Percentiles rank a stretch among this genome's conserved stretches.
Evolutionary conservation across 2,113 vertebrate genomes (phyloP).

Genomic region (Spea multiplicata): DNA sequence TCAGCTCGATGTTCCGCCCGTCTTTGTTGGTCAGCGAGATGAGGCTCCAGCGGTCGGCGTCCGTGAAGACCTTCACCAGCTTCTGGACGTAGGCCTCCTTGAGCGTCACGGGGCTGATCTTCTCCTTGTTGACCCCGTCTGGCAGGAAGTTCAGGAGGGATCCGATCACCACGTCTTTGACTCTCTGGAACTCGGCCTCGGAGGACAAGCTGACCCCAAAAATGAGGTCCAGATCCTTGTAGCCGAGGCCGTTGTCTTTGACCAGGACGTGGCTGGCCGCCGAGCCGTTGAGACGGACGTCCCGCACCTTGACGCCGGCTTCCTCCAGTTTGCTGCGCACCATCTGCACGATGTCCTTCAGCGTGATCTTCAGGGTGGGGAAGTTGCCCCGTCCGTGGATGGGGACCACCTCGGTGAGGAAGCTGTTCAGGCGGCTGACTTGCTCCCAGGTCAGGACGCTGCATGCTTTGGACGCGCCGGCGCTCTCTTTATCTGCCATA

Average conservation of each 20-base stretch:
- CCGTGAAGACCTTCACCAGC: slow-evolving; percentile 91
- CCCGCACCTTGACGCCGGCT: slow-evolving; percentile 80
- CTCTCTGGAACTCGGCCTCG: slow-evolving; percentile 82
- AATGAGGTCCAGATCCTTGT: slow-evolving; percentile 95
- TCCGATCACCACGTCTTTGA: slow-evolving; percentile 87
- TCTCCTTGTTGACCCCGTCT: slow-evolving; percentile 88
- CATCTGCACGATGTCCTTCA: slow-evolving; percentile 90
- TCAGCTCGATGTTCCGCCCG: slow-evolving; percentile 93
- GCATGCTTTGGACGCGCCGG: slow-evolving; percentile 62
- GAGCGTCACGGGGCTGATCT: slow-evolving; percentile 86
- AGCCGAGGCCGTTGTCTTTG: slow-evolving; percentile 89
- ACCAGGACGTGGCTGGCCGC: slow-evolving; percentile 92
- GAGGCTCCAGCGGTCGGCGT: slow-evolving; percentile 93
- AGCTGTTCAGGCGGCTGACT: slow-evolving; percentile 84
- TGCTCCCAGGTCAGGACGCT: slow-evolving; percentile 92
- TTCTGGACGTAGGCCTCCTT: slow-evolving; percentile 97
- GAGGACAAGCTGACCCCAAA: slow-evolving; percentile 86
- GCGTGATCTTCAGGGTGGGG: slow-evolving; percentile 86
- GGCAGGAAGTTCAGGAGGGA: slow-evolving; percentile 93
- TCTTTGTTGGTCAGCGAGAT: slow-evolving; percentile 97
- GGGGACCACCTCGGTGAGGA: slow-evolving; percentile 84
- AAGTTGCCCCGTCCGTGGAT: slow-evolving; percentile 95
- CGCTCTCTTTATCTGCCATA: slow-evolving; percentile 25
- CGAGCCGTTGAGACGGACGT: slow-evolving; percentile 90
- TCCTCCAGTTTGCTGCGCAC: slow-evolving; percentile 78